Evolutionary conservation across 53 echinoderm and acorn worm species (phyloP), one percentile per base, ranked within the genome.

Genomic region (Paracentrotus lividus): DNA sequence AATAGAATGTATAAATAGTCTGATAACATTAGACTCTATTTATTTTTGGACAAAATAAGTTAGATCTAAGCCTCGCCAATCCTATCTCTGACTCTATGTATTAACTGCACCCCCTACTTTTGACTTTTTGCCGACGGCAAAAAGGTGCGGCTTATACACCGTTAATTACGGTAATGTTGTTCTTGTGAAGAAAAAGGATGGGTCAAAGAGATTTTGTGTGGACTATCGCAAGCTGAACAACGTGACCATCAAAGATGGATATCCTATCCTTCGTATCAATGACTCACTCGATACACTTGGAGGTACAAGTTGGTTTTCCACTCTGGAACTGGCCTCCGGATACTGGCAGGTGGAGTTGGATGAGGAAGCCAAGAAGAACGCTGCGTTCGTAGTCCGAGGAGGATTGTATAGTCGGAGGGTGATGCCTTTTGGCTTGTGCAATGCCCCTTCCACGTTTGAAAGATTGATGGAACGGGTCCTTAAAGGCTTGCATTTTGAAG

Each of bases 231-330:
- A 92, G 14, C 42, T 96, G 47, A 95, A 95, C 88, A 68, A 76
- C 15, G 89, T 96, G 8, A 96, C 94, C 20, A 86, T 94, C 43
- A 96, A 95, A 38, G 96, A 96, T 51, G 94, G 94, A 0, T 94
- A 96, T 60, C 94, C 95, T 1, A 58, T 94, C 29, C 96, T 92
- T 8, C 91, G 91, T 32, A 95, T 94, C 33, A 88, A 95, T 85
- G 93, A 93, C 27, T 90, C 95, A 2, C 92, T 94, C 4, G 92
- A 95, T 86, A 91, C 95, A 18, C 90, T 95, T 9, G 77, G 88
- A 29, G 94, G 94, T 31, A 86, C 96, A 43, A 61, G 38, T 51
- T 95, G 95, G 95, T 95, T 95, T 86, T 95, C 95, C 13, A 95
- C 94, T 13, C 75, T 95, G 14, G 96, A 94, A 29, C 77, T 93